Evolutionary conservation across 2,797 vertebrate species (phyloP).

Genomic region (Oreortyx pictus): DNA sequence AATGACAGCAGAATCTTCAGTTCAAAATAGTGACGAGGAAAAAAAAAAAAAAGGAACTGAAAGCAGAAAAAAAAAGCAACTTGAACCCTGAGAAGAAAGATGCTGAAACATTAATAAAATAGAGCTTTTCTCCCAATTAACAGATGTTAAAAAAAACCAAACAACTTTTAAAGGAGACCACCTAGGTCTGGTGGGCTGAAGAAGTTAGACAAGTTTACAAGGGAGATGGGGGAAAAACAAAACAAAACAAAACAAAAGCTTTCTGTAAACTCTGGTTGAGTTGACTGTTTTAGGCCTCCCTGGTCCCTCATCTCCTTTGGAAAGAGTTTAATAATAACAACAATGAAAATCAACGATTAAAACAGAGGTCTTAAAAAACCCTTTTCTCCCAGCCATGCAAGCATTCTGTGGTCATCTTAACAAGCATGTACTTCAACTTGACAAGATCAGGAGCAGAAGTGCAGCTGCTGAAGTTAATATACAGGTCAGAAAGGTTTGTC

Average conservation of each 20-base stretch:
- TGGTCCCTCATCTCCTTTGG: neutral
- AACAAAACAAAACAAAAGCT: neutral
- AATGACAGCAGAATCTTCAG: too few species aligned
- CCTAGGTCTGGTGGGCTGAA: neutral
- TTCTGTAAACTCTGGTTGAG: neutral
- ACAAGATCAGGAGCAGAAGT: neutral
- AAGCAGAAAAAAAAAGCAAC: neutral
- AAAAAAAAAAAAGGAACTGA: neutral
- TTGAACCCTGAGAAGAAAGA: neutral
- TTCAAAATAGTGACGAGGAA: neutral
- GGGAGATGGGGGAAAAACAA: neutral
- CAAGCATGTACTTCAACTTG: neutral
- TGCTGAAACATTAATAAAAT: neutral
- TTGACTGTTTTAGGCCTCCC: neutral
- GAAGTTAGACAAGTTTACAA: neutral
- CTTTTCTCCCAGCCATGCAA: neutral
- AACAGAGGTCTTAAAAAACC: neutral
- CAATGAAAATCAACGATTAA: neutral
- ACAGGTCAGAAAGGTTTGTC: neutral
- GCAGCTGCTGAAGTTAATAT: neutral
- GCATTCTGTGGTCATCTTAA: neutral
- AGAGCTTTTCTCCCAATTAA: neutral
- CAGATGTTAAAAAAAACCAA: neutral
- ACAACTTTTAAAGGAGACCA: neutral
- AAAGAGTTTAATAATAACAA: neutral